Base-by-base conservation (phyloP, 2,113 vertebrate genomes). In the Xiphophorus maculatus region DNA sequence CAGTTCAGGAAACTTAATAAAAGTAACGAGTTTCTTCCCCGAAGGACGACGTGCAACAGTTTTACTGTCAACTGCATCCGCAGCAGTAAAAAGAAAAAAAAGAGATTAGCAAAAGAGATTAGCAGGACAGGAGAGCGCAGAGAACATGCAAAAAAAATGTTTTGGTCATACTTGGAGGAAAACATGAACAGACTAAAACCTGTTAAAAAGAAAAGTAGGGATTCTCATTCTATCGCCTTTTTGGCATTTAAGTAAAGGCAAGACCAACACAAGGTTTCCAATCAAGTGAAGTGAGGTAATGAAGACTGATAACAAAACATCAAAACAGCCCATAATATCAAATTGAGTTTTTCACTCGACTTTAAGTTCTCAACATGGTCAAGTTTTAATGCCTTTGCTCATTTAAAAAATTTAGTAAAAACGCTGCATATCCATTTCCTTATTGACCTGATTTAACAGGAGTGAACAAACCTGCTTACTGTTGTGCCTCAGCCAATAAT, bases 1-100 rank as follows among this genome's bases (percentile, higher is more conserved):
- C 22, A 29, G 5, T 54, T 60, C 68, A 73, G 37, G 63, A 30
- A n/a, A 66, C 63, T 63, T 42, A n/a, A 63, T 48, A 79, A 82
- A 74, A 19, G 28, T 30, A 17, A n/a, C 0, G 33, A 61, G 73
- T 67, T 82, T 54, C 71, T 77, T 75, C 79, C 77, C 79, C 66
- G 76, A 74, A 69, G 51, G 63, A 67, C 71, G 76, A 82, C 1
- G 9, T 28, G 33, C 30, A 60, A 4, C 35, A 0, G 17, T 73
- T 69, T 68, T 37, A 44, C 33, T 29, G 29, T 83, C 75, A 63
- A 67, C 68, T 79, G 48, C 44, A 28, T 78, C 48, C 61, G 65
- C 64, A 77, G 58, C 71, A 63, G 69, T 66, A 64, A 19, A 51
- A 44, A 11, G 0, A 22, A 77, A 70, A 28, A 62, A 69, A 82